phyloP scores from a whole-genome alignment of 2,113 vertebrate genomes.

The Tupaia chinensis region DNA sequence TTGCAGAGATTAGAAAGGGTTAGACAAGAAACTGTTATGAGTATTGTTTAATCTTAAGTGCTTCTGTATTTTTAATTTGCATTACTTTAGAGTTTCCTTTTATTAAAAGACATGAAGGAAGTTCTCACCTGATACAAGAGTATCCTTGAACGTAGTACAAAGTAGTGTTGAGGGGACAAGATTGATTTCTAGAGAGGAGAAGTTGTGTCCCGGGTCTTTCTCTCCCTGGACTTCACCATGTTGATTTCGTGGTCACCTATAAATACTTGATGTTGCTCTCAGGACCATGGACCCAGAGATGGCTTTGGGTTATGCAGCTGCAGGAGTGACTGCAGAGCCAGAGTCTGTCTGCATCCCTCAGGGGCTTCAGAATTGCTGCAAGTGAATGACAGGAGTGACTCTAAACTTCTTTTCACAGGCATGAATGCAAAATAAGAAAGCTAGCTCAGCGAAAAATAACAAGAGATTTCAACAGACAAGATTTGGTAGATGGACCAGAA shows the following conservation, averaged over 20 bases:
- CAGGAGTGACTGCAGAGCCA: too few species aligned
- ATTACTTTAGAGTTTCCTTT: slow-evolving; percentile 7
- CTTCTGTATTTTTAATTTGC: background rate
- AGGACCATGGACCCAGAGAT: background rate
- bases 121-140: background rate
- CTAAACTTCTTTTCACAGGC: background rate
- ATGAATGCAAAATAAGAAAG: background rate
- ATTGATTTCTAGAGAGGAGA: background rate
- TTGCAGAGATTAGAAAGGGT: background rate
- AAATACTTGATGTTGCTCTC: background rate
- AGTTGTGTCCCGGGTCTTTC: too few species aligned
- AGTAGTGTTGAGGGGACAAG: background rate
- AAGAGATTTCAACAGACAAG: background rate
- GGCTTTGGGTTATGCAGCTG: background rate
- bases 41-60: background rate
- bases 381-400: background rate
- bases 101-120: background rate
- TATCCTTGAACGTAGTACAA: background rate
- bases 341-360: fast-evolving
- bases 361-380: background rate
- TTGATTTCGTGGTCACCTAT: background rate
- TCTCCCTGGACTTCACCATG: fast-evolving
- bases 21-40: background rate
- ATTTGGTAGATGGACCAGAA: background rate
- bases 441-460: background rate